Base-by-base conservation (phyloP, 2,797 vertebrate species). In the Coreius guichenoti region DNA sequence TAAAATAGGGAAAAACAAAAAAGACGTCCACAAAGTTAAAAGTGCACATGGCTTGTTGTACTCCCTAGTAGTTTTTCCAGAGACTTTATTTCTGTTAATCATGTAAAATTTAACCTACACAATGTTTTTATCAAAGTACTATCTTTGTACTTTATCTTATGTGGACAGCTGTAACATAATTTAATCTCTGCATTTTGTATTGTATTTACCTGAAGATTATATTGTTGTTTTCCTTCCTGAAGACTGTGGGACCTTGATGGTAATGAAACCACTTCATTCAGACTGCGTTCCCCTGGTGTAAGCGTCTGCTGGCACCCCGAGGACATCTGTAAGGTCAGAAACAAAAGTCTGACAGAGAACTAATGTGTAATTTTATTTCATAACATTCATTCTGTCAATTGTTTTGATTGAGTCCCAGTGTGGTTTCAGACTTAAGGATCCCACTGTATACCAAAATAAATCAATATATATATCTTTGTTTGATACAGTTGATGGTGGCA, bases 301-400 rank as follows among this genome's bases (percentile, higher is more conserved):
- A 98, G 97, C 86, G 97, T 99, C 82, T 98, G 97, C 92, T 99
- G 98, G 98, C 98, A 99, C 92, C 97, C 98, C n/a, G 96, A 97
- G 86, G 98, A 99, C 86, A 91, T 93, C 63, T 98, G 94, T 89
- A 99, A 99, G 97, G 98, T 98, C 90, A 86, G 86, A 43, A 39
- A 17, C 1, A 69, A 29, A 51, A 56, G 4, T 80, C 61, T 80
- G 29, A 45, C 8, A 21, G 2, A 45, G 14, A 43, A 45, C 16
- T 78, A 7, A 61, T 29, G 8, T 69, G 9, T 23, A 11, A 23
- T 58, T 56, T n/a, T 58, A 58, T 58, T 58, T 58, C 23, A n/a
- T n/a, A 58, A n/a, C 23, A n/a, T 58, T n/a, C 23, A 58, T 4
- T 3, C 1, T n/a, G 17, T 51, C 49, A 6, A 4, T 39, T 39